Evolutionary conservation across 2,113 vertebrate genomes (phyloP).

Genomic region (Laticauda colubrina): DNA sequence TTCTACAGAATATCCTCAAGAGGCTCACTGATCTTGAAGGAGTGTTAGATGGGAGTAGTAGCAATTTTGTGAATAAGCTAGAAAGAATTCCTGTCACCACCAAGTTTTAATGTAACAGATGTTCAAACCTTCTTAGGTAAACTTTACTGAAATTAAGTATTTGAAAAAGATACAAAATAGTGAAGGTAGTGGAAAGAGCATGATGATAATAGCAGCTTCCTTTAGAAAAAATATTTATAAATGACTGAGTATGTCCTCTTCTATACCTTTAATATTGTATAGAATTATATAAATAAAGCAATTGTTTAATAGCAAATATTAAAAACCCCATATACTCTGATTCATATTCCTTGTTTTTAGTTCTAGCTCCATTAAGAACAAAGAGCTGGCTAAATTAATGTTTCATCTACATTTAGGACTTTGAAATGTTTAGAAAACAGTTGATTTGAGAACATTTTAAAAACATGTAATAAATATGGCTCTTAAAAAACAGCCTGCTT

Average conservation of each 20-base stretch:
- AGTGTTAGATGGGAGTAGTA: not conserved
- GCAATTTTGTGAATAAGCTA: not conserved
- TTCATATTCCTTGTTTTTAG: conserved; percentile 16
- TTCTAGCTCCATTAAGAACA: conserved; percentile 7
- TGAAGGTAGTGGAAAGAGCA: not conserved
- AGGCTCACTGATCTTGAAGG: not conserved
- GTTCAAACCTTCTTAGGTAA: not conserved
- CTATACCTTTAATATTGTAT: not conserved
- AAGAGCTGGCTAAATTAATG: not conserved
- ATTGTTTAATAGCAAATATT: not conserved
- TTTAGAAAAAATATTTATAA: not conserved
- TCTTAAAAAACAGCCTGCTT: conserved; percentile 15
- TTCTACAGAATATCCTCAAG: not conserved
- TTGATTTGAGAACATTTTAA: not conserved
- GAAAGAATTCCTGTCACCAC: not conserved
- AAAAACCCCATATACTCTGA: not conserved
- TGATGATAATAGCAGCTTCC: not conserved
- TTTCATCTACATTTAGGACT: not conserved
- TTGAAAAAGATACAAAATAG: not conserved
- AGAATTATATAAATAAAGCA: conserved; percentile 5
- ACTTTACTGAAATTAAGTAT: not conserved
- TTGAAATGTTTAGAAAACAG: conserved; percentile 36
- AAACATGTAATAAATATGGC: not conserved
- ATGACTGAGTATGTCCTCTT: not conserved
- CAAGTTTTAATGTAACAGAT: not conserved